phyloP scores from a whole-genome alignment of 2,113 vertebrate species.

The Pardalotus punctatus region DNA sequence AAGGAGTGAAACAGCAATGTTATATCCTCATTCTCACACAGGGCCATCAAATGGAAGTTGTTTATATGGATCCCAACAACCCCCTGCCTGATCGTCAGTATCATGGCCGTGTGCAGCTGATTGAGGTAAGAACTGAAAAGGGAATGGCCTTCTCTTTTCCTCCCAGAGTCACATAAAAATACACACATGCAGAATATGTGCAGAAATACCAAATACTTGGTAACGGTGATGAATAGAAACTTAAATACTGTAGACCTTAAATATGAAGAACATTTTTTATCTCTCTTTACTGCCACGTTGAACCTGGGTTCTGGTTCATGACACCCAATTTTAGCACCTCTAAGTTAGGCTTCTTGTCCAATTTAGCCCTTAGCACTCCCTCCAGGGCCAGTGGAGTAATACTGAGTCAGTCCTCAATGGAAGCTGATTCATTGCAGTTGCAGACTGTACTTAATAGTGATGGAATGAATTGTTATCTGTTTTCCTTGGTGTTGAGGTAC shows the following conservation, averaged over 20 bases:
- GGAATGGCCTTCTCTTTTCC: not conserved
- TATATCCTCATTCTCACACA: conserved; percentile 47
- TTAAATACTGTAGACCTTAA: not conserved
- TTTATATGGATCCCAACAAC: conserved; percentile 73
- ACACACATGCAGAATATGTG: not conserved
- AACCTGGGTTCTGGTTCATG: not conserved
- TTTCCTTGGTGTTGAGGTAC: not conserved
- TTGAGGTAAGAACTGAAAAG: conserved; percentile 81
- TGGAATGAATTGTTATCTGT: not conserved
- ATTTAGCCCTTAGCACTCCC: not conserved
- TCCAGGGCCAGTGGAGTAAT: not conserved
- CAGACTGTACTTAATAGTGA: not conserved
- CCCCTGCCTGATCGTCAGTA: conserved; percentile 84
- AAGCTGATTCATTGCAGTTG: not conserved
- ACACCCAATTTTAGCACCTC: not conserved
- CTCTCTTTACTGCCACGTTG: not conserved
- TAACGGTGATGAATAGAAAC: not conserved
- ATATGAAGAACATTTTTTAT: not conserved
- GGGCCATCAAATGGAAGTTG: conserved; percentile 80
- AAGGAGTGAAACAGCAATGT: not conserved
- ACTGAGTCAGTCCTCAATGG: not conserved
- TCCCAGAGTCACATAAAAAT: not conserved
- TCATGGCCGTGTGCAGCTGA: conserved; percentile 80
- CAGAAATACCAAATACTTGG: not conserved
- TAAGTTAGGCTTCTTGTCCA: not conserved